Percentiles rank a stretch among this genome's conserved stretches.
Conservation (phyloP, 2,113 vertebrate genomes). For the Ramphastos sulfuratus region DNA sequence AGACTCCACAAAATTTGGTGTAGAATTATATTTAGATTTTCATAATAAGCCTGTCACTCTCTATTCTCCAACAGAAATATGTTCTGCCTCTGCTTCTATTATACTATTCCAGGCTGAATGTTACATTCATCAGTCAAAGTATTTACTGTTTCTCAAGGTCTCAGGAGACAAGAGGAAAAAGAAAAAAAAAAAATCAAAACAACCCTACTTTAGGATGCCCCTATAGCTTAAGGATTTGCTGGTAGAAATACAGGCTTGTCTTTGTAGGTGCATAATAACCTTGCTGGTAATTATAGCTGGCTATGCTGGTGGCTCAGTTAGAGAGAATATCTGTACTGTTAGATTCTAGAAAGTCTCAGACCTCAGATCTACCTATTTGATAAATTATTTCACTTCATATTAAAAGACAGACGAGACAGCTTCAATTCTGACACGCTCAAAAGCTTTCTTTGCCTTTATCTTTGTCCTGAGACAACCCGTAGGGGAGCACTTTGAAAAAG, state of each 20-base stretch:
- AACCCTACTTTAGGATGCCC: conserved; percentile 15
- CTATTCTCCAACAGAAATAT: neutral
- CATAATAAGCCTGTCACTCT: neutral
- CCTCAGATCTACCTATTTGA: neutral
- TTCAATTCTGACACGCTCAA: conserved; percentile 11
- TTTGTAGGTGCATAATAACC: conserved; percentile 16
- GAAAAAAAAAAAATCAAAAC: neutral
- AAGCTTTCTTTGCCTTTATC: conserved; percentile 27
- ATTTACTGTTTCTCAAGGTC: conserved; percentile 18
- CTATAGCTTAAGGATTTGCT: conserved; percentile 22
- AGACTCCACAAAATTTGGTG: neutral
- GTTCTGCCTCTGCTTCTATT: neutral
- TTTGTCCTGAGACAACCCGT: conserved; percentile 6
- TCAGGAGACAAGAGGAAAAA: neutral
- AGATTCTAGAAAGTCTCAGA: conserved; percentile 32
- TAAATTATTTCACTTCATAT: conserved; percentile 43
- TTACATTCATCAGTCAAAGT: neutral
- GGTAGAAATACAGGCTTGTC: conserved; percentile 10
- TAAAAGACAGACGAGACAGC: neutral
- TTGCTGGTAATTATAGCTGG: conserved; percentile 24
- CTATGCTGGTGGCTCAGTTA: neutral
- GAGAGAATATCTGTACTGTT: neutral
- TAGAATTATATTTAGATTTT: neutral
- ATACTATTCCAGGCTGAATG: neutral
- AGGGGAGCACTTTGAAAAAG: neutral